Percentiles rank a stretch among this genome's conserved stretches.
Conservation (phyloP, 2,888 invertebrate species). For the Agrotis puta region DNA sequence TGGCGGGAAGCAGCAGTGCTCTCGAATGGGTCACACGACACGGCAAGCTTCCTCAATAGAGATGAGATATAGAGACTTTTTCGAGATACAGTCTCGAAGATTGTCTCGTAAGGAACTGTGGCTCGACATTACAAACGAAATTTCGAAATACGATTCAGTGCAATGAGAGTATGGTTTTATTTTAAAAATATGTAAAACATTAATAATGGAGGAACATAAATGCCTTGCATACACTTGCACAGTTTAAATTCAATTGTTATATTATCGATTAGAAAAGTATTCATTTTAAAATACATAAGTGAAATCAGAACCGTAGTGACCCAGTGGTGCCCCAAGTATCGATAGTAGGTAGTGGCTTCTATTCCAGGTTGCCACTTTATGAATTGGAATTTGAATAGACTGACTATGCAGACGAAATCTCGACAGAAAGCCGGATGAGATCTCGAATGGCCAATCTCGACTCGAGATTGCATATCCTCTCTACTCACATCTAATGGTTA, state of each 20-base stretch:
- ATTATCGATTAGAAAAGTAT: neutral
- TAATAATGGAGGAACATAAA: neutral
- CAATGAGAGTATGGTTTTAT: too few species aligned
- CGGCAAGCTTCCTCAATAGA: neutral
- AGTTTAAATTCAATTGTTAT: too few species aligned
- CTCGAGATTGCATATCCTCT: neutral
- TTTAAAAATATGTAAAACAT: too few species aligned
- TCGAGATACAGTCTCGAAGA: slow-evolving; percentile 6
- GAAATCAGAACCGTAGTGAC: neutral
- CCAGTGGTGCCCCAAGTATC: neutral
- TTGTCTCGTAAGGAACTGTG: neutral
- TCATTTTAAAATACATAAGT: neutral
- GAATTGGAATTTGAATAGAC: slow-evolving; percentile 1
- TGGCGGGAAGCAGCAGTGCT: slow-evolving; percentile 25
- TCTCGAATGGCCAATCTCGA: slow-evolving; percentile 2
- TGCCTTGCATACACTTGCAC: neutral
- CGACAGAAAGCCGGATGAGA: neutral
- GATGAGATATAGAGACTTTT: slow-evolving; percentile 1
- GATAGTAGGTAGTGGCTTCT: neutral
- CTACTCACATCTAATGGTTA: slow-evolving; percentile 48
- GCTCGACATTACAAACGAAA: neutral
- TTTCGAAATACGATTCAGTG: neutral
- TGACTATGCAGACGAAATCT: neutral
- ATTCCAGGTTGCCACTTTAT: neutral
- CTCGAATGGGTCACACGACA: slow-evolving; percentile 34